Conservation (phyloP, 2,797 vertebrate species). For the Lophius americanus region DNA sequence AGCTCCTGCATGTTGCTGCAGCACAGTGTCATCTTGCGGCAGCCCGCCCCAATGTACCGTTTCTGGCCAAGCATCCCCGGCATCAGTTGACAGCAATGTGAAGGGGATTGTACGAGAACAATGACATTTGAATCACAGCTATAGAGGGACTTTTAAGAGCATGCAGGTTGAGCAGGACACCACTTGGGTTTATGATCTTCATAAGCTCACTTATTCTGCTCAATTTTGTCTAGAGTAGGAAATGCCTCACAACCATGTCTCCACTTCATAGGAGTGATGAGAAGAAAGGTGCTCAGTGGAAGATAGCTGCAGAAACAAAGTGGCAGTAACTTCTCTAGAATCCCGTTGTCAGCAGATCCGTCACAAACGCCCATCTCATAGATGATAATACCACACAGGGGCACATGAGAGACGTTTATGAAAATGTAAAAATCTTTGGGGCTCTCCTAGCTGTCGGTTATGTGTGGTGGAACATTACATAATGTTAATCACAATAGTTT, state of each 20-base stretch:
- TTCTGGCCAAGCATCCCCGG: not conserved
- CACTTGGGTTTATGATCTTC: no score
- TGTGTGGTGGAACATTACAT: slow-evolving; percentile 36
- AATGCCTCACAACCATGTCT: not conserved
- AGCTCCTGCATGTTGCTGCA: slow-evolving; percentile 33
- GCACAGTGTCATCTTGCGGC: slow-evolving; percentile 32
- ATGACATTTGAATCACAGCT: slow-evolving; percentile 16
- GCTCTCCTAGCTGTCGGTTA: not conserved
- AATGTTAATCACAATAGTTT: slow-evolving; percentile 21
- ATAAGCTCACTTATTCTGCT: slow-evolving; percentile 1
- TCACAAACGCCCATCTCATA: slow-evolving; percentile 25
- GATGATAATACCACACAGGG: slow-evolving; percentile 32
- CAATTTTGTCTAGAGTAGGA: slow-evolving; percentile 10
- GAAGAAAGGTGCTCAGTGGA: not conserved
- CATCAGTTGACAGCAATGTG: slow-evolving; percentile 23
- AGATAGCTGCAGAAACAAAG: slow-evolving; percentile 13
- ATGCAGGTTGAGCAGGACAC: slow-evolving; percentile 4
- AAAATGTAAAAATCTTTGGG: slow-evolving; percentile 32
- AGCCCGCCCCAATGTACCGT: slow-evolving; percentile 27
- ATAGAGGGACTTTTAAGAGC: slow-evolving; percentile 5
- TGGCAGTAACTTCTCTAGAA: slow-evolving; percentile 41
- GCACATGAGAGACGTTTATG: slow-evolving; percentile 42
- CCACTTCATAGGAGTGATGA: not conserved
- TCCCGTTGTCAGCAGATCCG: slow-evolving; percentile 61
- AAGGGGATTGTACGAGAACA: slow-evolving; percentile 29